Evolutionary conservation across 2,797 vertebrate species (phyloP).

Genomic region (Sebastes iracundus): DNA sequence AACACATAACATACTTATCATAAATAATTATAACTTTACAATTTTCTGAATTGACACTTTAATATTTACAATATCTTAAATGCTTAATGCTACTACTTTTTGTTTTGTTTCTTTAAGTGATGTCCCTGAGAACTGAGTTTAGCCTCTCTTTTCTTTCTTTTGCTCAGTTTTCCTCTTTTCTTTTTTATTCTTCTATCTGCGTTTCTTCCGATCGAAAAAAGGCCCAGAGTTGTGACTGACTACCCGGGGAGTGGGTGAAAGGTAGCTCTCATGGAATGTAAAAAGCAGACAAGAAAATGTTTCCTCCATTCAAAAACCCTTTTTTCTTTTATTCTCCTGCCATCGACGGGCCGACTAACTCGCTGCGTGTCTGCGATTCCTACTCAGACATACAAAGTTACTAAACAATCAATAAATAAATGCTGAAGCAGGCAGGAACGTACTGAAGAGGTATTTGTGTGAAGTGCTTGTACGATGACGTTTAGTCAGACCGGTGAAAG

Average conservation of each 20-base stretch:
- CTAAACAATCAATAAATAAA: slow-evolving; percentile 72
- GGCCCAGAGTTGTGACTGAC: slow-evolving; percentile 64
- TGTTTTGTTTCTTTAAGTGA: slow-evolving; percentile 95
- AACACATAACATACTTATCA: slow-evolving; percentile 86
- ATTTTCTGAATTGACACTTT: slow-evolving; percentile 99
- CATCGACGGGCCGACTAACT: neutral
- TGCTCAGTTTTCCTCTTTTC: slow-evolving; percentile 77
- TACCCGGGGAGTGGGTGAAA: slow-evolving; percentile 49
- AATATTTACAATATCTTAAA: slow-evolving; percentile 99
- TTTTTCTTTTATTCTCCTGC: slow-evolving; percentile 1
- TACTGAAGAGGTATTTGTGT: slow-evolving; percentile 76
- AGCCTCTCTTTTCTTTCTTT: slow-evolving; percentile 82
- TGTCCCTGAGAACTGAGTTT: slow-evolving; percentile 98
- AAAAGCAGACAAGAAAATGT: slow-evolving; percentile 65
- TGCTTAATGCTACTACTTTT: slow-evolving; percentile 92
- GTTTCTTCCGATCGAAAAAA: slow-evolving; percentile 65
- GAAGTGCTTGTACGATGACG: slow-evolving; percentile 80
- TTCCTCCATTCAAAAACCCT: slow-evolving; percentile 23
- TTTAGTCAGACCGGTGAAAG: slow-evolving; percentile 47
- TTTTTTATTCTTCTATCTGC: slow-evolving; percentile 58
- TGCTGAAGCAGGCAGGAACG: slow-evolving; percentile 72
- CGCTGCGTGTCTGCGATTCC: slow-evolving; percentile 24
- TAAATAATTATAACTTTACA: slow-evolving; percentile 99
- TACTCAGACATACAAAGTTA: slow-evolving; percentile 54
- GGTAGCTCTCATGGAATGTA: slow-evolving; percentile 73